Base-by-base conservation (phyloP, 2,113 vertebrate genomes). In the Gnathonemus echidnorhynchus region DNA sequence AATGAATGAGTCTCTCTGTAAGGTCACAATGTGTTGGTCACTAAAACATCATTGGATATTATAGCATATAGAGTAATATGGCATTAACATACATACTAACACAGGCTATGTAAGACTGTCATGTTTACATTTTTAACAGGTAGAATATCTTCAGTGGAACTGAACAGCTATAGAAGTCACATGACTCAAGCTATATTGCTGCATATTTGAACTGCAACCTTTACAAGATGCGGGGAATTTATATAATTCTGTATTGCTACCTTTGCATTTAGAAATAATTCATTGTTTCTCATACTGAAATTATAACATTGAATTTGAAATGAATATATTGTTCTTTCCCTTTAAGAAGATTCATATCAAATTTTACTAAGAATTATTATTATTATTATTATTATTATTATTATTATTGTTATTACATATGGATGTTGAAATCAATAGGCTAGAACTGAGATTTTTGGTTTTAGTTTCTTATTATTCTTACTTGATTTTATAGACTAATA, bases 1-100 rank as follows among this genome's bases (percentile, higher is more conserved):
- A 95, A 92, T 95, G 95, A 96, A 96, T 95, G 94, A 95, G 95
- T 95, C 89, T 88, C 90, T 89, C 89, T 92, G 95, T 53, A 95
- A 96, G 95, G 95, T 95, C 95, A 95, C 91, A 93, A 93, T 91
- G 93, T 93, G 92, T 94, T 94, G 92, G 92, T 93, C 91, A 92
- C 93, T 90, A 88, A 92, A 91, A 86, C 92, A 94, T 94, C 94
- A 93, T 91, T 94, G 93, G 93, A 91, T 88, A 62, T 84, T 90
- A 56, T 31, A 90, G n/a, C 88, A 46, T 88, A 46, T 53, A 13
- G n/a, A 88, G 49, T 87, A 93, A 94, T 95, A 94, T 92, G 93
- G 92, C 92, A 92, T 92, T 90, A 90, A 93, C 90, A 92, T 92
- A 92, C 88, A 90, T 89, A 91, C 89, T 90, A 31, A 91, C 90